phyloP scores from a whole-genome alignment of 2,113 vertebrate species.

The Pantherophis guttatus region DNA sequence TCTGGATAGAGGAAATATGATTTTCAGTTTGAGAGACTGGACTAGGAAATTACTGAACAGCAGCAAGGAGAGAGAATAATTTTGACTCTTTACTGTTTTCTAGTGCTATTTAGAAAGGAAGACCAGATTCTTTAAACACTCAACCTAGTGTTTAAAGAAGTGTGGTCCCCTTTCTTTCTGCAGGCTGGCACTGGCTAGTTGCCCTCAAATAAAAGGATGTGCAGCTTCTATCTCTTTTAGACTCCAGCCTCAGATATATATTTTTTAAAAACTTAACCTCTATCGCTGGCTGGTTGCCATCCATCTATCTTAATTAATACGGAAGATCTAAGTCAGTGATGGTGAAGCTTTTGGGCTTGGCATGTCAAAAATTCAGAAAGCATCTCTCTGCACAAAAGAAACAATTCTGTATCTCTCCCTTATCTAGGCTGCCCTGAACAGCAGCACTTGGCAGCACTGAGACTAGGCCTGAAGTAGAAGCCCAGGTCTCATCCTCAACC shows the following conservation, averaged over 20 bases:
- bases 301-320: background rate
- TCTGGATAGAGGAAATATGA: background rate
- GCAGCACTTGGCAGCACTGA: background rate
- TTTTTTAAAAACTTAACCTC: background rate
- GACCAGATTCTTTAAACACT: background rate
- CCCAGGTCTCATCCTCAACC: background rate
- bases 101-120: background rate
- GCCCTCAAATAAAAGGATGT: background rate
- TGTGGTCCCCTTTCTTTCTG: background rate
- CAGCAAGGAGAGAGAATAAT: background rate
- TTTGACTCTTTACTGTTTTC: background rate
- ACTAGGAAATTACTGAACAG: background rate
- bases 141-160: background rate
- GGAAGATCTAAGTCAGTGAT: background rate
- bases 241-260: background rate
- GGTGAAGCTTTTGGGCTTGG: background rate
- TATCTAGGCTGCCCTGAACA: background rate
- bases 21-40: background rate
- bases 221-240: background rate
- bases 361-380: background rate
- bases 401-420: background rate
- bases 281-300: background rate
- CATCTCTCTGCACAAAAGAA: background rate
- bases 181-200: background rate
- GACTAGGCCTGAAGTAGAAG: background rate